Base-by-base conservation (phyloP, 1,140 invertebrate species). In the Thereuonema tuberculata region DNA sequence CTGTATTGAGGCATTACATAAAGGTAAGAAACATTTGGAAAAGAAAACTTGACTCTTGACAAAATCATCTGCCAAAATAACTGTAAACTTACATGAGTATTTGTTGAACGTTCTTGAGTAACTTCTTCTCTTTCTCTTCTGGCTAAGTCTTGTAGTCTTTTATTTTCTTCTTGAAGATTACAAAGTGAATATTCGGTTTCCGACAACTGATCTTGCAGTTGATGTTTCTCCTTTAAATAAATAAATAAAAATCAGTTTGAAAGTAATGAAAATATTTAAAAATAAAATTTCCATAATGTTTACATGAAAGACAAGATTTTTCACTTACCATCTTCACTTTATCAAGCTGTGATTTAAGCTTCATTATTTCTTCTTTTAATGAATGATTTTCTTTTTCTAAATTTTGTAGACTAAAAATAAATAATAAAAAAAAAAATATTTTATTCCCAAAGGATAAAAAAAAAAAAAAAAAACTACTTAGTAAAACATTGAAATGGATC, bases 381-480 rank as follows among this genome's bases (percentile, higher is more conserved):
- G 79, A 78, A 5, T 81, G 78, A 50, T 85, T 83, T 68, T 94
- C 90, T 20, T 83, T 72, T 71, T 95, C 90, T 15, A 85, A 77
- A 29, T 81, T 80, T 63, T 86, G 82, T 24, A 94, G 77, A 67
- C 90, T 79, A 52, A 61, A 56, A 49, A 26, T 49, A 43, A 56
- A 48, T 43, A 14, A 43, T 56, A 2, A 61, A 43, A 12, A 43
- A 43, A 43, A 12, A 43, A 43, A 12, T n/a, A 43, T n/a, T n/a
- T n/a, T n/a, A n/a, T n/a, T n/a, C n/a, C n/a, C n/a, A n/a, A n/a
- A n/a, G n/a, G n/a, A n/a, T n/a, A n/a, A n/a, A n/a, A n/a, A n/a
- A n/a, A n/a, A n/a, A n/a, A n/a, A n/a, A n/a, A n/a, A n/a, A n/a
- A n/a, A n/a, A n/a, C n/a, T n/a, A n/a, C n/a, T n/a, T n/a, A n/a